phyloP scores from a whole-genome alignment of 2,888 invertebrate genomes.

The Acronicta aceris region DNA sequence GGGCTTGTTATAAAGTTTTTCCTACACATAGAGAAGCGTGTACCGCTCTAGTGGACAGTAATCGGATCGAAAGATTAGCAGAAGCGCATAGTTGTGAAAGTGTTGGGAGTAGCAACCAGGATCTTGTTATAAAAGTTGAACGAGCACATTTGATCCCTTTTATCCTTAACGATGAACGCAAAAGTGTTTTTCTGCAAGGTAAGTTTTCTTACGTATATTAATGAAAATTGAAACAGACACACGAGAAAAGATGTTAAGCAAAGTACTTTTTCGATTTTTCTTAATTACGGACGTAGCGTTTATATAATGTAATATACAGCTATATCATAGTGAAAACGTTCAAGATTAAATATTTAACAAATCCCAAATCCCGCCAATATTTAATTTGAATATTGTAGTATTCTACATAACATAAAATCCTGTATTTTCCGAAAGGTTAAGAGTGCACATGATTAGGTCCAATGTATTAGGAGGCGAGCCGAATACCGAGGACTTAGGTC shows the following conservation, averaged over 20 bases:
- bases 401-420: no score
- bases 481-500: no score
- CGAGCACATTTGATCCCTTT: neutral
- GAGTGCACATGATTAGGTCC: no score
- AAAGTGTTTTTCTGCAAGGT: neutral
- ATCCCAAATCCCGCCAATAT: no score
- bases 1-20: conserved; percentile 1
- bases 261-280: neutral
- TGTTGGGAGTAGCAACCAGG: conserved; percentile 3
- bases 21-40: conserved; percentile 1
- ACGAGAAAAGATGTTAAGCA: neutral
- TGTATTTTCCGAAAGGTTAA: no score
- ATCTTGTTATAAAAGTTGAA: conserved; percentile 31
- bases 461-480: no score
- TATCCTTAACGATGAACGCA: neutral
- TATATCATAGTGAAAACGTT: no score
- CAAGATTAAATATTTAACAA: no score
- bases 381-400: no score
- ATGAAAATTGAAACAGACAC: conserved; percentile 1
- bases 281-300: neutral
- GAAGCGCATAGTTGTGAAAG: conserved; percentile 27
- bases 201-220: neutral
- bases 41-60: conserved; percentile 19
- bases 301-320: no score
- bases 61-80: conserved; percentile 47